These are phyloP conservation scores for Apocrypta bakeri DNA, from an alignment of 1,140 invertebrate genomes.

Conservation along the genomic window DNA sequence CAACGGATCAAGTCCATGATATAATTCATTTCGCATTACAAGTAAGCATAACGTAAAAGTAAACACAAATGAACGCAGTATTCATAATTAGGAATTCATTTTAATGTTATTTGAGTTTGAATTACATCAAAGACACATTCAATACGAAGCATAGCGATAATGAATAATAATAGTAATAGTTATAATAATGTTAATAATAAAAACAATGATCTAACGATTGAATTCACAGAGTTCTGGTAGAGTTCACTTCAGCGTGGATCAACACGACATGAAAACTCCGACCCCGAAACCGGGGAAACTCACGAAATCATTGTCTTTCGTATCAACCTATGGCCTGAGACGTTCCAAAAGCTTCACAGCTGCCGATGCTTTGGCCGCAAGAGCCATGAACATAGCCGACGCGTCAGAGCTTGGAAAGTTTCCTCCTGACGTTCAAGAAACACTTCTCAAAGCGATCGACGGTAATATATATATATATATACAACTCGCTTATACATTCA, in stretches of 20 bases:
- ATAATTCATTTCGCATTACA: too few species aligned
- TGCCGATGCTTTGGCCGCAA: slow-evolving; percentile 75
- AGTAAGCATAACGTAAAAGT: too few species aligned
- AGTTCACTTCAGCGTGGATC: slow-evolving; percentile 74
- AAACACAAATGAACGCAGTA: too few species aligned
- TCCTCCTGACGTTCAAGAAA: slow-evolving; percentile 81
- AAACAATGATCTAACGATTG: too few species aligned
- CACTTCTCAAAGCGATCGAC: slow-evolving; percentile 82
- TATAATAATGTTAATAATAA: too few species aligned
- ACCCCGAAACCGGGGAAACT: slow-evolving; percentile 66
- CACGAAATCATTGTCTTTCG: slow-evolving; percentile 71
- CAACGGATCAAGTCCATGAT: too few species aligned
- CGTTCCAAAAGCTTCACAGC: slow-evolving; percentile 88
- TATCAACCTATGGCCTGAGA: slow-evolving; percentile 78
- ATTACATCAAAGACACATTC: too few species aligned
- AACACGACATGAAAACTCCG: slow-evolving; percentile 60
- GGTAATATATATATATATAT: slow-evolving; percentile 65
- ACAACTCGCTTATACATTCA: neutral
- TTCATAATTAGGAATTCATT: too few species aligned
- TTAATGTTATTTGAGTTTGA: too few species aligned
- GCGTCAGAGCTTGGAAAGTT: slow-evolving; percentile 85
- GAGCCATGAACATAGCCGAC: slow-evolving; percentile 78
- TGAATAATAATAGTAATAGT: too few species aligned
- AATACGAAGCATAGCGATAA: too few species aligned
- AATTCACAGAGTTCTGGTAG: slow-evolving; percentile 69